Conservation (phyloP, 30 jellyfish, hydroid and myxozoan species). For the Chironex yamaguchii region DNA sequence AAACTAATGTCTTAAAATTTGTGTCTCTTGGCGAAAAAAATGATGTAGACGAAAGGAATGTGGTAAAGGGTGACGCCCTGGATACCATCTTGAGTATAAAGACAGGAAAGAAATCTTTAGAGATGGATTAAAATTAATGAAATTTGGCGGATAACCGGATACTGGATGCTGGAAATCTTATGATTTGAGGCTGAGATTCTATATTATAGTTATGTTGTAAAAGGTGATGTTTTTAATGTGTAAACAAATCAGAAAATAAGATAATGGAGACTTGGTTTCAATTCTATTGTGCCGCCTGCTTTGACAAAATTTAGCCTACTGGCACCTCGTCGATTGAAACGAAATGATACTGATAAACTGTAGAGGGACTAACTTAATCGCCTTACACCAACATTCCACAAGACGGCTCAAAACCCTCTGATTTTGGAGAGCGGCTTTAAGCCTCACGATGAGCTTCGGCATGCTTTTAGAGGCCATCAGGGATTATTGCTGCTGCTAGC, state of each 20-base stretch:
- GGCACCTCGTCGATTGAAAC: background rate
- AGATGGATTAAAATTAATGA: background rate
- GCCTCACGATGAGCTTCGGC: too few relatives aligned
- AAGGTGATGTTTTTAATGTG: background rate
- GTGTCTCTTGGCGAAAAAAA: background rate
- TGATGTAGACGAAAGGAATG: background rate
- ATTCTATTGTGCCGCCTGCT: background rate
- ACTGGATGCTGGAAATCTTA: background rate
- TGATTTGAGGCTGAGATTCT: background rate
- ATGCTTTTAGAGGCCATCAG: too few relatives aligned
- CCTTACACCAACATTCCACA: background rate
- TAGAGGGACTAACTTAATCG: background rate
- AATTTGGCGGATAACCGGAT: background rate
- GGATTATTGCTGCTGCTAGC: too few relatives aligned
- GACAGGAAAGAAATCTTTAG: background rate
- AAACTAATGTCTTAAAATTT: background rate
- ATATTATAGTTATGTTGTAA: background rate
- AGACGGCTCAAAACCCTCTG: background rate
- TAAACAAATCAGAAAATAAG: background rate
- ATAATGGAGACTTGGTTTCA: background rate
- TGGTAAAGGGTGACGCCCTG: background rate
- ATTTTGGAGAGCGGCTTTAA: too few relatives aligned
- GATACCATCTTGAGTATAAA: background rate
- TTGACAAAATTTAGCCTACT: background rate
- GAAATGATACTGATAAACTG: background rate